phyloP scores from a whole-genome alignment of 1,140 invertebrate species.

The Gryllus bimaculatus region DNA sequence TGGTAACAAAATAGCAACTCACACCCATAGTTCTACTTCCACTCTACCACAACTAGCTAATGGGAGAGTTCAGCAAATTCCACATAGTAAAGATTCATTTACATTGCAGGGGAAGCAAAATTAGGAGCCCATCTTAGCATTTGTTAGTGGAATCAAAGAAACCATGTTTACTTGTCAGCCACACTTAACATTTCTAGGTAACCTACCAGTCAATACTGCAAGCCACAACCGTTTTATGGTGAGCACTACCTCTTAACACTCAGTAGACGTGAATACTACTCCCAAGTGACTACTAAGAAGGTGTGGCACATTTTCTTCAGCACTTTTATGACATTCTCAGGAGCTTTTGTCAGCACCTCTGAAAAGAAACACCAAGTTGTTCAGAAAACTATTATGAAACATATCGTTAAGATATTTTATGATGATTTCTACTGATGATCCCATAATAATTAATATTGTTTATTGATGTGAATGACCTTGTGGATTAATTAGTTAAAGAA shows the following conservation, averaged over 20 bases:
- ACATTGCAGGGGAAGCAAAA: no score
- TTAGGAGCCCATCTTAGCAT: no score
- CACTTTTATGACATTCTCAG: slow-evolving; percentile 44
- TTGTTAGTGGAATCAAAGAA: no score
- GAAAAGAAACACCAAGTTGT: not conserved
- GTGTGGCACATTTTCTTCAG: slow-evolving; percentile 51
- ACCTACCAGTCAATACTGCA: slow-evolving; percentile 44
- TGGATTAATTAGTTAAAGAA: no score
- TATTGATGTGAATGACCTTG: no score
- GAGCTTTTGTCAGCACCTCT: slow-evolving; percentile 48
- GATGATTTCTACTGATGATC: no score
- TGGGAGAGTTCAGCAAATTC: not conserved
- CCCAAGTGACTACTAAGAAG: slow-evolving; percentile 56
- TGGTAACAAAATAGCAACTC: no score
- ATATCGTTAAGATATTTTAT: no score
- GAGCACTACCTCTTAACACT: slow-evolving; percentile 47
- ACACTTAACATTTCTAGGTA: not conserved
- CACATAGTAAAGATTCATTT: not conserved
- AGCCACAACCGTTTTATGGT: slow-evolving; percentile 48
- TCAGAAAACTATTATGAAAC: no score
- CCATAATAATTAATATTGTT: no score
- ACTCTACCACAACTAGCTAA: not conserved
- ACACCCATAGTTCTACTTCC: no score
- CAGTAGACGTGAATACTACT: slow-evolving; percentile 52
- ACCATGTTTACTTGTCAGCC: not conserved